A percentile compares a stretch with the other conserved stretches of the same genome.
Conservation (phyloP, 2,113 vertebrate genomes). For the Callopanchax toddi region DNA sequence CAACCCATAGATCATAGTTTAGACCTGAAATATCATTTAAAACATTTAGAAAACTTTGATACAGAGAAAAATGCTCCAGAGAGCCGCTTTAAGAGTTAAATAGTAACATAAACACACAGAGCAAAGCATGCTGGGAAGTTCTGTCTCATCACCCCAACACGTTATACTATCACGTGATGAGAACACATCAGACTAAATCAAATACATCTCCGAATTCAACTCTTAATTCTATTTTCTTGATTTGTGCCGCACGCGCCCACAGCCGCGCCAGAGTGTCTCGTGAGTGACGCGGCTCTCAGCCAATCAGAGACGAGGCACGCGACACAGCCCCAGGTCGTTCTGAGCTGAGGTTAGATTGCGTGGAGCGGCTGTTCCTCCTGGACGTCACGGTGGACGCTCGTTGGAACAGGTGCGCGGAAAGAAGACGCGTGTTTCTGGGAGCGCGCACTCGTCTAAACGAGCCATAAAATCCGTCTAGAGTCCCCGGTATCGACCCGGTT, state of each 20-base stretch:
- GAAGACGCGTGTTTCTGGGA: neutral
- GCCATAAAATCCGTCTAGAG: neutral
- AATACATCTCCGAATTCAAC: too few species aligned
- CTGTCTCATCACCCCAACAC: too few species aligned
- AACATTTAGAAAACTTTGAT: too few species aligned
- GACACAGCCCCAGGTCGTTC: slow-evolving; percentile 24
- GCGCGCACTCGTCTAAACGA: neutral
- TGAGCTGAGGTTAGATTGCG: slow-evolving; percentile 67
- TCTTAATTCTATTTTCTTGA: neutral
- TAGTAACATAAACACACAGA: too few species aligned
- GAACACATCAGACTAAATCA: too few species aligned
- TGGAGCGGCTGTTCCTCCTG: slow-evolving; percentile 40
- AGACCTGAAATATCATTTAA: too few species aligned
- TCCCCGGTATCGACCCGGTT: neutral
- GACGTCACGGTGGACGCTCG: slow-evolving; percentile 23
- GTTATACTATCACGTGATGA: too few species aligned
- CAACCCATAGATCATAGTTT: too few species aligned
- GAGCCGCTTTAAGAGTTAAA: too few species aligned
- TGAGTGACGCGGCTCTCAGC: slow-evolving; percentile 68
- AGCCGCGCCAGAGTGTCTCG: neutral
- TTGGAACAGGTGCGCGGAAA: slow-evolving; percentile 50
- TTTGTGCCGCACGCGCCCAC: neutral
- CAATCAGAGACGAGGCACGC: slow-evolving; percentile 63
- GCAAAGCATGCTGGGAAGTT: too few species aligned
- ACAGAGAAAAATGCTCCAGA: too few species aligned